Evolutionary conservation across 2,113 vertebrate genomes (phyloP).

Genomic region (Phylloscopus whistleri): DNA sequence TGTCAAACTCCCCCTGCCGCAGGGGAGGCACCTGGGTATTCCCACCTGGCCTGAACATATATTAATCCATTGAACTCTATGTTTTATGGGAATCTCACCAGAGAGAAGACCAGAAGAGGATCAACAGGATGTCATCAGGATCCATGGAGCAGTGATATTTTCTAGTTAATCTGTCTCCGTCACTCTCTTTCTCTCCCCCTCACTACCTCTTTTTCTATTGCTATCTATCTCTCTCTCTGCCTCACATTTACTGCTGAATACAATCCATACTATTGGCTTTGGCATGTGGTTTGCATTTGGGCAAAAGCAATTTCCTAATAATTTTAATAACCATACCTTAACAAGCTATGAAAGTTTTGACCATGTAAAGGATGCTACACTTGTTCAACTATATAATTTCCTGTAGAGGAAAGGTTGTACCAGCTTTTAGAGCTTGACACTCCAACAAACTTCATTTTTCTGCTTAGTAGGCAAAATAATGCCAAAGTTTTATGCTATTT

Average conservation of each 20-base stretch:
- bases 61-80: not conserved
- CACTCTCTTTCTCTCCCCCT: not conserved
- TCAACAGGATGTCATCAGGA: fast-evolving
- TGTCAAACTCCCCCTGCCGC: not conserved
- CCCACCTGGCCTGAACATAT: not conserved
- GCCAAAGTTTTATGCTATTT: not conserved
- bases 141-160: not conserved
- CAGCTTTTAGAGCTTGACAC: not conserved
- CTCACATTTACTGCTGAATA: not conserved
- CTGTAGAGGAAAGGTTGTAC: not conserved
- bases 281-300: not conserved
- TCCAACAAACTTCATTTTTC: not conserved
- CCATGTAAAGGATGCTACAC: not conserved
- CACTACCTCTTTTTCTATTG: not conserved
- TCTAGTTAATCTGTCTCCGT: not conserved
- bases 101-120: not conserved
- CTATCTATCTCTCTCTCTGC: not conserved
- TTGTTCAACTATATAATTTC: not conserved
- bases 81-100: not conserved
- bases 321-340: not conserved
- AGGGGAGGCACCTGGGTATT: not conserved
- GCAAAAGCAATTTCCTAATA: not conserved
- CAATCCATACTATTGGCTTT: not conserved
- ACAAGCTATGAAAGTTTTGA: not conserved
- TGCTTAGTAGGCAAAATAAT: not conserved